Base-by-base conservation (phyloP, 2,113 vertebrate species). In the Hyperoodon ampullatus region DNA sequence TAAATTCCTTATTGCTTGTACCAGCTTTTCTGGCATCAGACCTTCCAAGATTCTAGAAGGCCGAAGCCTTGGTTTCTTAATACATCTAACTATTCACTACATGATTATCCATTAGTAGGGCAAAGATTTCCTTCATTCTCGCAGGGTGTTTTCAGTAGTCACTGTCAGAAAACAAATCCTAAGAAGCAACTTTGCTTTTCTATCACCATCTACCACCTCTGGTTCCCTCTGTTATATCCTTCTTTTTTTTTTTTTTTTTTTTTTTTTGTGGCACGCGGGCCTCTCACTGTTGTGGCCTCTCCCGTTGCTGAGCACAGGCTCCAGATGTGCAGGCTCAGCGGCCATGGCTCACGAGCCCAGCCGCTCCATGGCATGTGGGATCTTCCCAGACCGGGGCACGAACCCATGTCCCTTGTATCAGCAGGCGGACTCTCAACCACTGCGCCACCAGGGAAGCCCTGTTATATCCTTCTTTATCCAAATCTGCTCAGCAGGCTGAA, bases 181-280 rank as follows among this genome's bases (percentile, higher is more conserved):
- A 74, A 93, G 72, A 83, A 78, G 44, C 30, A 88, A n/a, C 94
- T 92, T 90, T 93, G 50, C 15, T 55, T 95, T 61, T 39, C 90
- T 72, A 35, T 88, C 61, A 71, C 71, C 63, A 35, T 88, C 91
- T 80, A 83, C 95, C n/a, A 92, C 71, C 42, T 94, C 72, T 89
- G 58, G 13, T 74, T 93, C 61, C 35, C 30, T 94, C 28, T 68
- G 50, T n/a, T 65, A 30, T 65, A 42, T 75, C 53, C 53, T 53
- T 53, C 53, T 53, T 53, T 53, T 39, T 39, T 39, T 39, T 39
- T 39, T 39, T 39, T 39, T 39, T 39, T 39, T 39, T 39, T 39
- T 39, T 39, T 39, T 39, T 39, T 39, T 39, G 39, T 4, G 39
- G 39, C 4, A 4, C 39, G 39, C 39, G 39, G 39, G 39, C 4